These are phyloP conservation scores for Cantharis nigra DNA, from an alignment of 2,888 invertebrate species.

Conservation along the genomic window DNA sequence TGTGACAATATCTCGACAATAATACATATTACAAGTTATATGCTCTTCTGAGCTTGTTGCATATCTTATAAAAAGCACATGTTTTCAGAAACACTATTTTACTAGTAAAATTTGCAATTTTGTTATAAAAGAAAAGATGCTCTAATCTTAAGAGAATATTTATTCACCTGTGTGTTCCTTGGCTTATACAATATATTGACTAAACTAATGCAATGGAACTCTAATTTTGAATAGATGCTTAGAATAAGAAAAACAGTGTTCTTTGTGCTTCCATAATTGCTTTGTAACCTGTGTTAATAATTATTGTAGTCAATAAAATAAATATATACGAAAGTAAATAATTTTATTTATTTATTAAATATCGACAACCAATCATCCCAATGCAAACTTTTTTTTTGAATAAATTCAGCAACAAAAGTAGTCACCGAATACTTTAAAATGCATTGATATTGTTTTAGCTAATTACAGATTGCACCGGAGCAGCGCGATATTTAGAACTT, in stretches of 20 bases:
- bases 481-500: no score
- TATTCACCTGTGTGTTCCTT: constrained; percentile 49
- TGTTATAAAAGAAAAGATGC: constrained; percentile 15
- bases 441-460: no score
- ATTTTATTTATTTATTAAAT: not conserved
- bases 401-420: no score
- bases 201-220: constrained; percentile 42
- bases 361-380: no score
- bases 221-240: constrained; percentile 44
- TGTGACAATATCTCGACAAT: constrained; percentile 26
- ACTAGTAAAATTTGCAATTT: constrained; percentile 25
- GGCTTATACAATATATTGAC: constrained; percentile 44
- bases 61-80: constrained; percentile 17
- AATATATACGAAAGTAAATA: not conserved
- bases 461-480: no score
- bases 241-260: constrained; percentile 45
- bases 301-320: constrained; percentile 47
- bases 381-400: no score
- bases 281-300: constrained; percentile 49
- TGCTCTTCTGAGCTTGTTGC: constrained; percentile 19
- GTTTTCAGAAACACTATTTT: constrained; percentile 24
- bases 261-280: constrained; percentile 54
- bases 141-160: constrained; percentile 27
- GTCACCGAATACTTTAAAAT: no score
- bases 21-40: constrained; percentile 24